Base-by-base conservation (phyloP, 2,888 invertebrate genomes). In the Eurytoma californica region DNA sequence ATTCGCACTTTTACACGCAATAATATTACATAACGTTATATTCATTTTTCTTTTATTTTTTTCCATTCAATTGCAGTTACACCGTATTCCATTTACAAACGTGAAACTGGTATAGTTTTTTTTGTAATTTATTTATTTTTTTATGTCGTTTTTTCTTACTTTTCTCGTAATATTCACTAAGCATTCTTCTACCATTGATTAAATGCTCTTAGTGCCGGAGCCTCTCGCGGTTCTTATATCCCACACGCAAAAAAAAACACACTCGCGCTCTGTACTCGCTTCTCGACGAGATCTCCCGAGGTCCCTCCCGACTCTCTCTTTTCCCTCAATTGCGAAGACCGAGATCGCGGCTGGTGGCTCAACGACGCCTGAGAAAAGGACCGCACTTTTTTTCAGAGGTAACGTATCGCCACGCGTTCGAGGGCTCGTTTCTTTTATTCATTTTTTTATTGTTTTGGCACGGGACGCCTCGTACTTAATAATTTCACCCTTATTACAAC, bases 311-410 rank as follows among this genome's bases (percentile, higher is more conserved):
- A 55, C 58, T 51, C 70, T 74, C 76, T 66, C 75, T 53, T 24
- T 72, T 18, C 53, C 63, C 75, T 30, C 75, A 53, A 70, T 60
- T 65, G 55, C 30, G 20, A 72, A 82, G 72, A 51, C 60, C 65
- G 74, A 80, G 75, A 28, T 74, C 74, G 58, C 55, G 77, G 72
- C 18, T 51, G 20, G 30, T 24, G 63, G 67, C 51, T 61, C 72
- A 86, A 87, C 87, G 86, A 88, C 88, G 85, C 87, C 88, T 81
- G 87, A 89, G 89, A 87, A 88, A 88, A 89, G 86, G 88, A 88
- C 89, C 89, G 89, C 89, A 86, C 87, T 87, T 89, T 89, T 86
- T 84, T 84, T 88, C 88, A 81, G 89, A 89, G 86, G 88, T 82
- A 86, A 87, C 87, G 80, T 85, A n/a, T 69, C 83, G 81, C 86